Evolutionary conservation across 2,797 vertebrate species (phyloP), one percentile per base, ranked within the genome.

Genomic region (Otolemur crassicaudatus): DNA sequence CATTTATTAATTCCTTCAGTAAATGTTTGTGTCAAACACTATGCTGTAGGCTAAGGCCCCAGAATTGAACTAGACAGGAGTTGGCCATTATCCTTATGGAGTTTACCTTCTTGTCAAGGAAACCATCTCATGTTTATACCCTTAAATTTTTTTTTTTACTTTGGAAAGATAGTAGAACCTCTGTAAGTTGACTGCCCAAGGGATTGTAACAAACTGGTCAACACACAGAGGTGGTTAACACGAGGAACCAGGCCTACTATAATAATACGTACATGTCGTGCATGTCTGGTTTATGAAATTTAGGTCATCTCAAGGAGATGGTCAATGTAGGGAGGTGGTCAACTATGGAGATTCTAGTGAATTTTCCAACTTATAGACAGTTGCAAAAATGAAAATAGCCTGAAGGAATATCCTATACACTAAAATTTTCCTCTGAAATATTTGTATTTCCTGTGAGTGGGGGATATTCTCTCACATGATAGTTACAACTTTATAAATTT

Each of bases 381-480:
- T 65, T 31, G 29, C 63, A 65, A 65, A 65, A 65, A 65, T 40
- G 37, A 40, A 40, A 40, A 31, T 53, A 90, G 9, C 67, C 76
- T 37, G 46, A 72, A 95, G 31, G 49, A 92, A 37, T 77, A 56
- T 34, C 27, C 53, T 75, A 13, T 43, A 61, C 17, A 43, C 60
- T 40, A 40, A 40, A 40, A 40, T 40, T 40, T 40, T 40, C 37
- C 37, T 40, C 37, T 40, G 5, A 40, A 90, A 34, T 87, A 70
- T 23, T 82, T 90, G 29, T 82, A 43, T 90, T 92, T 94, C 60
- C 46, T 94, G 70, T 79, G 75, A 86, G 17, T 43, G 11, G 61
- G 3, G 3, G 7, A 49, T 82, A 3, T 90, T 92, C 37, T 37
- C 20, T 88, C 43, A 61, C 31, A 13, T 91, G 60, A 56, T 31